Conservation (phyloP, 64 coral and sea anemone genomes). For the Montipora cactus region DNA sequence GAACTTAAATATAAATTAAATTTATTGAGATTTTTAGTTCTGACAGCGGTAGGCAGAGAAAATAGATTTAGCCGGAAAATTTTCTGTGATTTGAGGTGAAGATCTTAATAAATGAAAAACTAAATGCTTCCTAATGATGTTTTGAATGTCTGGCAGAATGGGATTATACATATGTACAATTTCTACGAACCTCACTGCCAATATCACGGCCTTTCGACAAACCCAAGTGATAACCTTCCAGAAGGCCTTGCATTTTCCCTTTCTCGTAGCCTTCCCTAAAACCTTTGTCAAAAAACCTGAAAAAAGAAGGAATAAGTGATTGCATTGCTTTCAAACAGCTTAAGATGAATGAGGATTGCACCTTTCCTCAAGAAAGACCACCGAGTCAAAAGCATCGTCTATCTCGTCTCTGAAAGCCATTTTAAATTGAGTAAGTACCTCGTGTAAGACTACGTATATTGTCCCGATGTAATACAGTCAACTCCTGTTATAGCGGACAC, state of each 20-base stretch:
- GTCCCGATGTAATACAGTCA: background rate
- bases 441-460: too few relatives aligned
- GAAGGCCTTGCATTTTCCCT: conserved; percentile 28
- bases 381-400: conserved; percentile 38
- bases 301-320: background rate
- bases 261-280: conserved; percentile 21
- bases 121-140: too few relatives aligned
- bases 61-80: too few relatives aligned
- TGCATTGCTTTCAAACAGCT: background rate
- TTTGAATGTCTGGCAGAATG: too few relatives aligned
- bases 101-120: too few relatives aligned
- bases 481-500: too few relatives aligned
- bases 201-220: conserved; percentile 52
- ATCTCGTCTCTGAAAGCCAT: conserved; percentile 53
- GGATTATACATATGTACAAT: background rate
- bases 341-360: background rate
- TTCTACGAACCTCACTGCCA: conserved; percentile 39
- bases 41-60: too few relatives aligned
- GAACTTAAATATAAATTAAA: too few relatives aligned
- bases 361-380: conserved; percentile 46
- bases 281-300: conserved; percentile 39
- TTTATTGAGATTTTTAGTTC: too few relatives aligned
- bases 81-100: too few relatives aligned
- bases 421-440: background rate
- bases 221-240: conserved; percentile 37